These are phyloP conservation scores for Mustela erminea DNA, from an alignment of 2,797 vertebrate genomes.

Conservation along the genomic window DNA sequence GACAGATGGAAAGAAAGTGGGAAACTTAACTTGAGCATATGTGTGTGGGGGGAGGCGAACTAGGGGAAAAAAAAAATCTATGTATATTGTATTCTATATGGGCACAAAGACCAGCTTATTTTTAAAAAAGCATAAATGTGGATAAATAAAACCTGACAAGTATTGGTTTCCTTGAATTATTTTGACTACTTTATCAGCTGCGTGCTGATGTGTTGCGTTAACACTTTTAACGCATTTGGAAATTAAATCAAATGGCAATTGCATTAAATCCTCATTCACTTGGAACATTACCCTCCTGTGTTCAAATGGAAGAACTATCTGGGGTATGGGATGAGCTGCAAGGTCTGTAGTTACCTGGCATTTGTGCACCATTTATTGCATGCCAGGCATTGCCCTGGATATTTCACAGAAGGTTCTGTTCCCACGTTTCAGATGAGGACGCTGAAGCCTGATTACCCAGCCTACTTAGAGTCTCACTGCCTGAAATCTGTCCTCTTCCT, in stretches of 20 bases:
- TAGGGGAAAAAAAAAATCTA: conserved; percentile 26
- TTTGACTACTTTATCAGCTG: conserved; percentile 82
- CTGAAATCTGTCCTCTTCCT: background rate
- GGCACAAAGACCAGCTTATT: conserved; percentile 78
- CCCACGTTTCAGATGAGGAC: background rate
- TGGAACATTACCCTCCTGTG: conserved; percentile 68
- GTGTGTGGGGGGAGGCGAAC: conserved; percentile 61
- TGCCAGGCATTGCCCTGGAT: background rate
- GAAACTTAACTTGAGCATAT: conserved; percentile 74
- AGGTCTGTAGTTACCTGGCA: background rate
- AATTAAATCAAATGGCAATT: conserved; percentile 82
- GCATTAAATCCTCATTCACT: conserved; percentile 70
- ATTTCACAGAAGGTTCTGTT: background rate
- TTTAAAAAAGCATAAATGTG: conserved; percentile 72
- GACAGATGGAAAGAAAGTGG: conserved; percentile 77
- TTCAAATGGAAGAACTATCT: conserved; percentile 59
- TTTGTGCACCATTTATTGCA: background rate
- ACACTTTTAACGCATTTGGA: conserved; percentile 78
- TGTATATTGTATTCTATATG: conserved; percentile 70
- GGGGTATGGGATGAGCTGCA: background rate
- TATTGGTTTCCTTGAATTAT: conserved; percentile 82
- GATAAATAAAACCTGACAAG: conserved; percentile 83
- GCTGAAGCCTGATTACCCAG: background rate
- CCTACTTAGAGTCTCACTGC: background rate
- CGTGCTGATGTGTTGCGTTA: conserved; percentile 81